Evolutionary conservation across 2,113 vertebrate genomes (phyloP).

Genomic region (Choloepus hoffmanni): DNA sequence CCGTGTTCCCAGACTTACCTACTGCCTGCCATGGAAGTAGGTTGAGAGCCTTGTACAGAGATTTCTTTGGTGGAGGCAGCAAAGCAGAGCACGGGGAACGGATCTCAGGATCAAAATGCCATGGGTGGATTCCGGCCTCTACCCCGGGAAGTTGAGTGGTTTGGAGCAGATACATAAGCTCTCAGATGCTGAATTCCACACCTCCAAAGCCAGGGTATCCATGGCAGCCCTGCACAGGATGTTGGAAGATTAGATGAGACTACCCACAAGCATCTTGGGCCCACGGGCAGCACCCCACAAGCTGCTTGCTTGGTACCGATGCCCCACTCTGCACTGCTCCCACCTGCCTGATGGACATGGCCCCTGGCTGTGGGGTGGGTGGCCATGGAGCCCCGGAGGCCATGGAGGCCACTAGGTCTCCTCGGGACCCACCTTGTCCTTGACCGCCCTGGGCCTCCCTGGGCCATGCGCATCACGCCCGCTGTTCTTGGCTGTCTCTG

Average conservation of each 20-base stretch:
- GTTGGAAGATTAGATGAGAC: fast-evolving
- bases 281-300: neutral
- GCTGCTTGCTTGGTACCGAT: too few species aligned
- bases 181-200: fast-evolving
- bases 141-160: fast-evolving
- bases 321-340: neutral
- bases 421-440: fast-evolving
- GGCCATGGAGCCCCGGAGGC: neutral
- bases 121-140: neutral
- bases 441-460: too few species aligned
- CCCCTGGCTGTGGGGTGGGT: neutral
- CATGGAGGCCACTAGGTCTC: fast-evolving
- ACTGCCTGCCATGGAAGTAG: too few species aligned
- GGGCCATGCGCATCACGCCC: too few species aligned
- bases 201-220: neutral
- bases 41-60: neutral
- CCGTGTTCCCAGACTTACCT: fast-evolving
- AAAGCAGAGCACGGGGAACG: neutral
- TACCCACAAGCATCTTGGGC: fast-evolving
- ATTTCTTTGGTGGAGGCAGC: neutral
- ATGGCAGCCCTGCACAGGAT: fast-evolving
- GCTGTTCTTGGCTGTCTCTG: too few species aligned
- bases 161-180: too few species aligned
- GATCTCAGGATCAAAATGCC: fast-evolving
- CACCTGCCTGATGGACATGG: fast-evolving